Evolutionary conservation across 2,797 vertebrate genomes (phyloP).

Genomic region (Propithecus perrieri): DNA sequence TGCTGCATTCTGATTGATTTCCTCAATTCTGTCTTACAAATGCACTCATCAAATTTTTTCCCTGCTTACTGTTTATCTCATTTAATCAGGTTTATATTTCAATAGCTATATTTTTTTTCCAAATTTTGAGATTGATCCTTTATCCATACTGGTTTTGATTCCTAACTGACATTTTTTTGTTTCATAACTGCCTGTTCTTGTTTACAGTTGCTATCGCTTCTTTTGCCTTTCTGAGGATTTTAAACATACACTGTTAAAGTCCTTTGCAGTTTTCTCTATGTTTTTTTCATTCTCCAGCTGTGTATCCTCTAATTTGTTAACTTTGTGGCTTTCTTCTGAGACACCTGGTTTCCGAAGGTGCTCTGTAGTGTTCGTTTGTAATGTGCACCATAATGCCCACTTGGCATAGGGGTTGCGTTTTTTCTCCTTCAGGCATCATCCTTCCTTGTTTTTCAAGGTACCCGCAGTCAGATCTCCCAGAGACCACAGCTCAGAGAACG

Average conservation of each 20-base stretch:
- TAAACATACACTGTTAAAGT: not conserved
- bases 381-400: not conserved
- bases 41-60: not conserved
- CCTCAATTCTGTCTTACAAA: not conserved
- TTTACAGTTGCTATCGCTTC: not conserved
- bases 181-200: not conserved
- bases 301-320: no score
- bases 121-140: not conserved
- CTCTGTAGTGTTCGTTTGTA: no score
- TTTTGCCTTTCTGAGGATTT: not conserved
- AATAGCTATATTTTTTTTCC: not conserved
- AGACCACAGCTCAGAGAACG: not conserved
- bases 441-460: not conserved
- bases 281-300: not conserved
- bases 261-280: not conserved
- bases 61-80: not conserved
- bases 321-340: not conserved
- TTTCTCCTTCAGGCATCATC: not conserved
- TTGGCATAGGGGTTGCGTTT: accelerated
- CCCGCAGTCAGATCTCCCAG: not conserved
- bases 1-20: not conserved
- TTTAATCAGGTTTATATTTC: not conserved
- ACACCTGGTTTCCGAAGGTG: not conserved
- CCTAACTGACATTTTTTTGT: not conserved
- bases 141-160: not conserved